phyloP scores from a whole-genome alignment of 1,140 invertebrate species.

The Copidosoma floridanum region DNA sequence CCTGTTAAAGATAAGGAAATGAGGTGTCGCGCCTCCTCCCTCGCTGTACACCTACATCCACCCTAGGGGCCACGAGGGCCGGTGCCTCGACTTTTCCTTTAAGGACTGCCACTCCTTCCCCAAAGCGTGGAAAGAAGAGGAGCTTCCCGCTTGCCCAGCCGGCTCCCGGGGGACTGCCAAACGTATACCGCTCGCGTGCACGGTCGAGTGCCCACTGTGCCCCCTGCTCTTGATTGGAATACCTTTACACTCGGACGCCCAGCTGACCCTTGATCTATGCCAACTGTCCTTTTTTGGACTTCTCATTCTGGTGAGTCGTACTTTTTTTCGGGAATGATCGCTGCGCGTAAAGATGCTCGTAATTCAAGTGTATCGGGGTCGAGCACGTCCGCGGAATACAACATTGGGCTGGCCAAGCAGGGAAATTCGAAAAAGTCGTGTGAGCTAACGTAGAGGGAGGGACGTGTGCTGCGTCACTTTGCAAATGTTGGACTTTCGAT shows the following conservation, averaged over 20 bases:
- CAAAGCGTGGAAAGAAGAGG: no score
- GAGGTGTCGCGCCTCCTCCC: conserved; percentile 52
- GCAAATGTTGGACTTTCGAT: no score
- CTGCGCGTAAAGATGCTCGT: conserved; percentile 5
- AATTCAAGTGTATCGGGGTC: neutral
- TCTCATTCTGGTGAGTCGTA: neutral
- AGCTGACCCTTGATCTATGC: conserved; percentile 31
- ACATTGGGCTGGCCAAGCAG: no score
- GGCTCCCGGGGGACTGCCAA: conserved; percentile 45
- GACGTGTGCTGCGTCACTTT: no score
- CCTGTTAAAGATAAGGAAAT: conserved; percentile 59
- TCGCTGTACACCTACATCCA: no score
- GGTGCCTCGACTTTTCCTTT: conserved; percentile 30
- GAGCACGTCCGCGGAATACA: conserved; percentile 5
- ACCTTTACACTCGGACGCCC: conserved; percentile 54
- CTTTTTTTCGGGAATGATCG: conserved; percentile 25
- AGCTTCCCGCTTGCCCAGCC: no score
- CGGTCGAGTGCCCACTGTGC: conserved; percentile 36
- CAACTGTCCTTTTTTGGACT: neutral
- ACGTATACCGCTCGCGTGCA: no score
- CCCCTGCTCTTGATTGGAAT: conserved; percentile 40
- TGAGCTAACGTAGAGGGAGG: no score
- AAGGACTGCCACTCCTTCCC: no score
- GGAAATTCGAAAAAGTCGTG: no score
- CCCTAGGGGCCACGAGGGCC: conserved; percentile 36